These are phyloP conservation scores for Pseudorhombus dupliciocellatus DNA, from an alignment of 2,113 vertebrate species.

Conservation along the genomic window DNA sequence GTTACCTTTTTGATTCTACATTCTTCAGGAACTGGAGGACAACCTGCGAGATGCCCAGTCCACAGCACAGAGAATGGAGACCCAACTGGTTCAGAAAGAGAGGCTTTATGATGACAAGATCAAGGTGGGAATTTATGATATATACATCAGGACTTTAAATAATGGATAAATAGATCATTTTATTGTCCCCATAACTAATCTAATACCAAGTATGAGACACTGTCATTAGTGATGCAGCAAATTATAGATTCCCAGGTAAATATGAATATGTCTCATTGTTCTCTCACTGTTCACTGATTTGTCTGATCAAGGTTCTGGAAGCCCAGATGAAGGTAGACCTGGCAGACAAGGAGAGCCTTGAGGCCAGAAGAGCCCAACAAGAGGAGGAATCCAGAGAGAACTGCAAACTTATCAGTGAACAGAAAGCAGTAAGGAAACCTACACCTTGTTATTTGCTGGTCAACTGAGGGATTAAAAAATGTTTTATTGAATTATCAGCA, in stretches of 20 bases:
- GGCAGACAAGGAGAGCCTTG: constrained; percentile 93
- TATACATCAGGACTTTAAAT: neutral
- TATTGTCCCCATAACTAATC: too few relatives aligned
- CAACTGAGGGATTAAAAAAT: too few relatives aligned
- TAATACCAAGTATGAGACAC: too few relatives aligned
- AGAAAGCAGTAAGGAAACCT: constrained; percentile 90
- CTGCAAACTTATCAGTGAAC: constrained; percentile 93
- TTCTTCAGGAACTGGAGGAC: constrained; percentile 92
- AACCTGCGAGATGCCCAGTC: constrained; percentile 94
- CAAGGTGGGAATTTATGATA: constrained; percentile 81
- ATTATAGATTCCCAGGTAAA: neutral
- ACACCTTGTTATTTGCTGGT: neutral
- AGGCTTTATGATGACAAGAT: constrained; percentile 97
- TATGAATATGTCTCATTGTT: neutral
- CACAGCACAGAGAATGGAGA: constrained; percentile 93
- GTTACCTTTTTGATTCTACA: constrained; percentile 25
- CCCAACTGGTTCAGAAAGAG: constrained; percentile 95
- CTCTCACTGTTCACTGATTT: constrained; percentile 12
- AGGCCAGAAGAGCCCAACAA: constrained; percentile 88
- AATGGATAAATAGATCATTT: too few relatives aligned
- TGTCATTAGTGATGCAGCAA: neutral
- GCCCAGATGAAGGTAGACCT: constrained; percentile 96
- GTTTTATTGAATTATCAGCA: too few relatives aligned
- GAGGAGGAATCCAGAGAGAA: constrained; percentile 95
- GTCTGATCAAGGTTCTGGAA: constrained; percentile 87